These are phyloP conservation scores for Drosophila yooni DNA, from an alignment of 2,888 invertebrate species.

Conservation along the genomic window DNA sequence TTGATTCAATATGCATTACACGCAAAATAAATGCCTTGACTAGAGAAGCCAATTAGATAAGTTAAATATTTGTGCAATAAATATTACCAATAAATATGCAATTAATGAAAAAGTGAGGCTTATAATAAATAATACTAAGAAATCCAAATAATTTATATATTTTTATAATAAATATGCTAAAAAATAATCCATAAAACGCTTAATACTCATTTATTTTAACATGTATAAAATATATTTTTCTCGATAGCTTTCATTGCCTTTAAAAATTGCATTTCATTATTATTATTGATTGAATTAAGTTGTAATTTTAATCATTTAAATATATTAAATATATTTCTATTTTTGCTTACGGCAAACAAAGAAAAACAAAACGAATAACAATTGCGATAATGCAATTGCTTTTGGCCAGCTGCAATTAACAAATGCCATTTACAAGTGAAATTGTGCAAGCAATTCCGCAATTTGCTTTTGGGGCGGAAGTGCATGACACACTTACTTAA, in stretches of 20 bases:
- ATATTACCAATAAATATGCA: background rate
- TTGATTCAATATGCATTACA: background rate
- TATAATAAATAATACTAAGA: background rate
- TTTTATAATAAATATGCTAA: background rate
- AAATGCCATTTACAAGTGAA: constrained; percentile 57
- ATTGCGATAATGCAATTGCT: constrained; percentile 28
- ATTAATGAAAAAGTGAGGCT: background rate
- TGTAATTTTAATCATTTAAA: too few species aligned
- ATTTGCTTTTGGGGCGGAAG: constrained; percentile 45
- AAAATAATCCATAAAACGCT: background rate
- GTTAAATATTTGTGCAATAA: background rate
- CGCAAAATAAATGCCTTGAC: background rate
- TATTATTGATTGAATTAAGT: background rate
- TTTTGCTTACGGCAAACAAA: background rate
- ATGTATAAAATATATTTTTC: background rate
- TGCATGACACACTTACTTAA: constrained; percentile 55
- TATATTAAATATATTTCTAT: background rate
- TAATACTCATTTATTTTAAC: background rate
- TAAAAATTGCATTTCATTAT: rapidly evolving
- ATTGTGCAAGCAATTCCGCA: constrained; percentile 55
- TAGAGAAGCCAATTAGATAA: background rate
- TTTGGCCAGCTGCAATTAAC: constrained; percentile 49
- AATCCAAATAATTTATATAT: background rate
- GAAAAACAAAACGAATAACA: background rate
- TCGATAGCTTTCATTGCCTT: background rate